phyloP scores from a whole-genome alignment of 2,113 vertebrate species.

The Capra hircus region DNA sequence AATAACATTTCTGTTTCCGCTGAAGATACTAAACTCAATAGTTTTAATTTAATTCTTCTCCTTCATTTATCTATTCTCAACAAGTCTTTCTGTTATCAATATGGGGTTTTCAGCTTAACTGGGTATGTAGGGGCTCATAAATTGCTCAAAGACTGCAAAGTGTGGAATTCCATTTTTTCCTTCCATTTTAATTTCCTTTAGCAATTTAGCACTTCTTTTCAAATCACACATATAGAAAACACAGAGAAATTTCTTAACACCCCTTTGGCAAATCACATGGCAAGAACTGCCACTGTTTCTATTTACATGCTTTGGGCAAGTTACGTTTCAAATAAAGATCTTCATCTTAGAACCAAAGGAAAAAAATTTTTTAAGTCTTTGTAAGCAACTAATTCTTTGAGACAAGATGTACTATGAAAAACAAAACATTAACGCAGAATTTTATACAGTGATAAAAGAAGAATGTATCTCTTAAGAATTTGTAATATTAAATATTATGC shows the following conservation, averaged over 20 bases:
- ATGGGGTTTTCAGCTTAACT: constrained; percentile 70
- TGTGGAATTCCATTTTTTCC: constrained; percentile 65
- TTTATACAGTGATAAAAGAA: neutral
- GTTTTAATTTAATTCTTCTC: constrained; percentile 43
- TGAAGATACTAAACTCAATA: neutral
- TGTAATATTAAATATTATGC: neutral
- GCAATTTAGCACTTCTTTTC: constrained; percentile 85
- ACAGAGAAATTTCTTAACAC: constrained; percentile 81
- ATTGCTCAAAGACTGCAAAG: constrained; percentile 46
- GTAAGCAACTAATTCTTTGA: constrained; percentile 49
- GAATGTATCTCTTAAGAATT: neutral
- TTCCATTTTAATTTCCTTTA: constrained; percentile 83
- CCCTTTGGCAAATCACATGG: constrained; percentile 78
- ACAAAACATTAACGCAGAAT: neutral
- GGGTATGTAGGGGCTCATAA: constrained; percentile 60
- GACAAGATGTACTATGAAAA: constrained; percentile 41
- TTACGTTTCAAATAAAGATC: constrained; percentile 60
- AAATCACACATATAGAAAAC: constrained; percentile 81
- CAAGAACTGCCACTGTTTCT: constrained; percentile 75
- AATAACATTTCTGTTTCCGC: constrained; percentile 19
- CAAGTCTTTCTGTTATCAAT: constrained; percentile 58
- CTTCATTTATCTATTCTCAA: neutral
- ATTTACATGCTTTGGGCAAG: constrained; percentile 78
- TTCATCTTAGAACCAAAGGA: constrained; percentile 55
- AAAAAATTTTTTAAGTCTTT: constrained; percentile 23